phyloP scores from a whole-genome alignment of 1,140 invertebrate species.

The Cotesia vestalis region DNA sequence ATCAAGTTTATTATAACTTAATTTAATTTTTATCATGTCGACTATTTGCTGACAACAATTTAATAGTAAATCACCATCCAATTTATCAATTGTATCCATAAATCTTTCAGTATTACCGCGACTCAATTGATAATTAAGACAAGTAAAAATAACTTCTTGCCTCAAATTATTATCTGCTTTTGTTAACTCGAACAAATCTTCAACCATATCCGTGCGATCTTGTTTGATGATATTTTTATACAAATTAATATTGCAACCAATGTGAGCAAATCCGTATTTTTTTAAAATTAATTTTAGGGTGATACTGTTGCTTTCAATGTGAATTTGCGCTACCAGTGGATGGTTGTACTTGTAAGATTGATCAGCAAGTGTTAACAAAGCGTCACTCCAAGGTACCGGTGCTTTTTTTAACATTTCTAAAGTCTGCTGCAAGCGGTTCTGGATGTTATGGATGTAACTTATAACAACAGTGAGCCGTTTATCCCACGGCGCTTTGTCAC shows the following conservation, averaged over 20 bases:
- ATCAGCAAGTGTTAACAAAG: slow-evolving; percentile 49
- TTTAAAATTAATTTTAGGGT: slow-evolving; percentile 54
- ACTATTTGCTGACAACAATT: slow-evolving; percentile 50
- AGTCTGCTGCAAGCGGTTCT: slow-evolving; percentile 52
- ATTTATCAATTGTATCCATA: slow-evolving; percentile 45
- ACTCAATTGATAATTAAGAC: slow-evolving; percentile 47
- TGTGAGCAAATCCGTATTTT: slow-evolving; percentile 55
- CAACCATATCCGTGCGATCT: slow-evolving; percentile 46
- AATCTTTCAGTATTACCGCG: slow-evolving; percentile 49
- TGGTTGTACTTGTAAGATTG: slow-evolving; percentile 47
- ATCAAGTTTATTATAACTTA: slow-evolving; percentile 39
- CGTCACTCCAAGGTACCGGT: slow-evolving; percentile 56
- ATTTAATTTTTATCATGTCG: slow-evolving; percentile 38
- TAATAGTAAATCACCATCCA: slow-evolving; percentile 45
- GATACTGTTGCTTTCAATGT: slow-evolving; percentile 48
- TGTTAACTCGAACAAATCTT: slow-evolving; percentile 53
- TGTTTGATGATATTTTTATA: slow-evolving; percentile 53
- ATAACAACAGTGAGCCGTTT: slow-evolving; percentile 49
- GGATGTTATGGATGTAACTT: slow-evolving; percentile 48
- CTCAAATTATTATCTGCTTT: slow-evolving; percentile 49
- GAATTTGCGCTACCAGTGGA: slow-evolving; percentile 49
- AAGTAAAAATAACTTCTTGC: slow-evolving; percentile 44
- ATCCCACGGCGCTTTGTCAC: slow-evolving; percentile 57
- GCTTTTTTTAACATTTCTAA: slow-evolving; percentile 53
- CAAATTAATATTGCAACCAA: slow-evolving; percentile 52